Conservation (phyloP, 2,113 vertebrate species). For the Maccullochella peelii region DNA sequence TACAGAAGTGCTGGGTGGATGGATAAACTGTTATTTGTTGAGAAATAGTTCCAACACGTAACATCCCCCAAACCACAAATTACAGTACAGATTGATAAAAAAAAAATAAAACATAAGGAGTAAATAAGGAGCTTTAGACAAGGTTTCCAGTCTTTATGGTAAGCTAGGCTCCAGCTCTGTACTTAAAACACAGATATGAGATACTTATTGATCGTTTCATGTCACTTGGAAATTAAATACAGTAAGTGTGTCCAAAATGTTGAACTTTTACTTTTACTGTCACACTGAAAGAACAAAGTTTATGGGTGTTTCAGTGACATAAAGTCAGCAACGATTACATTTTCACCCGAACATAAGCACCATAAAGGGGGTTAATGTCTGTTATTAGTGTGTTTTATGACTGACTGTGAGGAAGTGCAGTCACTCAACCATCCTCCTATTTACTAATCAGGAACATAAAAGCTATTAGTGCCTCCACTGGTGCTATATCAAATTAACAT, state of each 20-base stretch:
- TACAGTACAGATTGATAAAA: neutral
- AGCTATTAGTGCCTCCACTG: slow-evolving; percentile 57
- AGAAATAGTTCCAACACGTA: neutral
- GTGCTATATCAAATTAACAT: slow-evolving; percentile 62
- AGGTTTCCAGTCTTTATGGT: neutral
- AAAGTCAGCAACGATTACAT: neutral
- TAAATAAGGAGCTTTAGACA: neutral
- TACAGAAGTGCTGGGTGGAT: neutral
- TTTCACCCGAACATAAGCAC: neutral
- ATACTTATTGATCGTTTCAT: neutral
- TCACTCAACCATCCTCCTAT: slow-evolving; percentile 47
- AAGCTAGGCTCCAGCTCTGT: neutral
- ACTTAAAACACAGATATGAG: neutral
- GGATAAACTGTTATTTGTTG: neutral
- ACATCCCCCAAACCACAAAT: neutral
- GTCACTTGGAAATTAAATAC: neutral
- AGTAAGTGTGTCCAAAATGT: neutral
- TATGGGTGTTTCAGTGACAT: neutral
- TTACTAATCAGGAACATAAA: slow-evolving; percentile 62
- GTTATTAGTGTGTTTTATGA: slow-evolving; percentile 40
- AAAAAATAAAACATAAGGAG: too few relatives aligned
- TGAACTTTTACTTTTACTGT: neutral
- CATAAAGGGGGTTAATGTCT: slow-evolving; percentile 8
- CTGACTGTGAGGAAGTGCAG: slow-evolving; percentile 24
- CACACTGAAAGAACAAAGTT: neutral